Base-by-base conservation (phyloP, 2,888 invertebrate genomes). In the Caenorhabditis macrosperma region DNA sequence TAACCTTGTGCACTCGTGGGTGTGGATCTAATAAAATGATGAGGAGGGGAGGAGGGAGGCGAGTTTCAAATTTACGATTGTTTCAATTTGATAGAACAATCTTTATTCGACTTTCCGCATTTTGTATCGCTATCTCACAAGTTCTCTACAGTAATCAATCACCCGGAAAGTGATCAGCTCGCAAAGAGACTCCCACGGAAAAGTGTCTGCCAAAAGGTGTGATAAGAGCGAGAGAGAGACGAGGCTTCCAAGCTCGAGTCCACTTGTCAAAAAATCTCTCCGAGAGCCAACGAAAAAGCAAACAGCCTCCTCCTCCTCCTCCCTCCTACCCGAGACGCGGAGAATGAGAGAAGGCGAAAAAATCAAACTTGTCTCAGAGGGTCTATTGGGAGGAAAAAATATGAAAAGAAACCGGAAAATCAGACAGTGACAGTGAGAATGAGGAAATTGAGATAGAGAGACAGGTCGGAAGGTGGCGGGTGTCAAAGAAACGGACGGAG, bases 231-330 rank as follows among this genome's bases (percentile, higher is more conserved):
- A 5, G 28, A 26, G 52, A 52, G 26, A 15, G 22, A 20, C 17
- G 15, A 12, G 15, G 59, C 38, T 12, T 17, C 33, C 22, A 48
- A 12, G 20, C 5, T 55, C 55, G 30, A 57, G 44, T 33, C 48
- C 57, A 59, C 68, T 68, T 69, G 69, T 69, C 69, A 69, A 60
- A 57, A 59, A 41, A 38, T 57, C 26, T n/a, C n/a, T n/a, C n/a
- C n/a, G n/a, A n/a, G n/a, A n/a, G n/a, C n/a, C 46, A 30, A 26
- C n/a, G 54, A 61, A 61, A 71, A 54, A n/a, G 63, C 54, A 63
- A 71, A 63, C 24, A 63, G 17, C n/a, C n/a, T n/a, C n/a, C n/a
- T n/a, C n/a, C n/a, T n/a, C n/a, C n/a, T n/a, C n/a, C n/a, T n/a
- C n/a, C n/a, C n/a, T n/a, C n/a, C n/a, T n/a, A n/a, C n/a, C n/a